Evolutionary conservation across 2,113 vertebrate species (phyloP), one percentile per base, ranked within the genome.

Genomic region (Romanogobio albipinnatus): DNA sequence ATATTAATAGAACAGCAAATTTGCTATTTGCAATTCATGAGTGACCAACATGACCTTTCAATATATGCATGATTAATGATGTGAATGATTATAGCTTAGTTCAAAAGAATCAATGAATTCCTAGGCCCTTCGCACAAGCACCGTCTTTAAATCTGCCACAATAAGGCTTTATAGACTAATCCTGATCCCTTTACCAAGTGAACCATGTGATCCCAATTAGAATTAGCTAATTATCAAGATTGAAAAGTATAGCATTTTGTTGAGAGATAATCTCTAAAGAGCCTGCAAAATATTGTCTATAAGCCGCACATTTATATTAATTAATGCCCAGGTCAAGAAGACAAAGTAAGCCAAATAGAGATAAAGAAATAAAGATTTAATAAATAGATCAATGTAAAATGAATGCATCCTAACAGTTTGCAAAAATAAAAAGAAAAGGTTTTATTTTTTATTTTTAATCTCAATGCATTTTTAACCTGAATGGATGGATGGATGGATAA

Each of bases 181-280:
- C 68, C 39, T n/a, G 14, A 76, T 68, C 29, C 14, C 4, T 49
- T 81, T 29, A 56, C 62, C 56, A 51, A 39, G 29, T 19, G 19
- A 39, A 66, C 70, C 83, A 61, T 45, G 5, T 76, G 59, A 80
- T 85, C 71, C 39, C 58, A 78, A 79, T 83, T 61, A 70, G 66
- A 81, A 71, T 71, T 62, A 10, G 68, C 61, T 83, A 87, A 83
- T 83, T 85, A 85, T 51, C 47, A 81, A 66, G 71, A 87, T 79
- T 85, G 81, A 89, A 76, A 87, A n/a, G 10, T 75, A 80, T 80
- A 58, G 49, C 49, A 75, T 79, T 85, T 36, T 29, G 3, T 68
- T n/a, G 26, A 47, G 11, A 56, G 47, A 45, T 26, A 85, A 70
- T 61, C 64, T 64, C 85, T 11, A 56, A 71, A 53, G 39, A 81